Evolutionary conservation across 1,140 invertebrate species (phyloP).

Genomic region (Trichoplusia ni): DNA sequence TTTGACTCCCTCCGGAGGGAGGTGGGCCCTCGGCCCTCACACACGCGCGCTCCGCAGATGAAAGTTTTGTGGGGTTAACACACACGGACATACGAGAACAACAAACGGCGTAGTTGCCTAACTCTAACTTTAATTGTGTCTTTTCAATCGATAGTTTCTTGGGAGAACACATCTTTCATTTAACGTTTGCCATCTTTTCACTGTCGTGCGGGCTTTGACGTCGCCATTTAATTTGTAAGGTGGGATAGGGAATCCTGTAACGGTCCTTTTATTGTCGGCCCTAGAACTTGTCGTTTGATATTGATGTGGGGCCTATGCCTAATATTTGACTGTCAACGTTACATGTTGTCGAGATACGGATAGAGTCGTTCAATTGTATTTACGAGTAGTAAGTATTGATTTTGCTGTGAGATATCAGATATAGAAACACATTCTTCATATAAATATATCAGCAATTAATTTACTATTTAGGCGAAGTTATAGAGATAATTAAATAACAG

Average conservation of each 20-base stretch:
- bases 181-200: constrained; percentile 24
- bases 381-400: no score
- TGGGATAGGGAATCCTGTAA: constrained; percentile 18
- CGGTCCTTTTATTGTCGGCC: constrained; percentile 30
- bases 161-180: constrained; percentile 42
- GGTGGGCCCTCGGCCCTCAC: constrained; percentile 56
- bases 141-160: constrained; percentile 78
- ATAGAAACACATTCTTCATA: no score
- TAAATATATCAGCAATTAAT: no score
- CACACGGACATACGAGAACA: constrained; percentile 70
- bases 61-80: constrained; percentile 79
- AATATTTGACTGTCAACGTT: no score
- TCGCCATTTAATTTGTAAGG: constrained; percentile 26
- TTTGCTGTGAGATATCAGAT: no score
- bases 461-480: no score
- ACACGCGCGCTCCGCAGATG: constrained; percentile 72
- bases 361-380: no score
- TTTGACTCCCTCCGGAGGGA: constrained; percentile 76
- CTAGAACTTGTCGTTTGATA: not conserved
- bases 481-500: no score
- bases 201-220: constrained; percentile 25
- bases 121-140: constrained; percentile 81
- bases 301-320: no score
- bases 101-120: constrained; percentile 76
- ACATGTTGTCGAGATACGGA: no score